Conservation (phyloP, 2,888 invertebrate genomes). For the Tenthredo amoena region DNA sequence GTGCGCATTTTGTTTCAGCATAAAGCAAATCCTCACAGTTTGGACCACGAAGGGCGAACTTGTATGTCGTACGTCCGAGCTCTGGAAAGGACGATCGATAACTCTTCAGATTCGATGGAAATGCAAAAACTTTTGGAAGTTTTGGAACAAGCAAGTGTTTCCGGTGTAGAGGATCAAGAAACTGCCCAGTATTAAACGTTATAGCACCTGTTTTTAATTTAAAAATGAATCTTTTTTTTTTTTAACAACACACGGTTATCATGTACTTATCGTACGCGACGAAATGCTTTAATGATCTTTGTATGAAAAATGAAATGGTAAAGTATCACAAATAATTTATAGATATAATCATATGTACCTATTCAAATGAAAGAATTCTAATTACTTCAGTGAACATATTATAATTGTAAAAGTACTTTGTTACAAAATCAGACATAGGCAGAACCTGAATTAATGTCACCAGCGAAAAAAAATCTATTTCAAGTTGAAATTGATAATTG, state of each 20-base stretch:
- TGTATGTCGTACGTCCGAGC: constrained; percentile 90
- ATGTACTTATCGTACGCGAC: constrained; percentile 62
- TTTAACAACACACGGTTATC: constrained; percentile 56
- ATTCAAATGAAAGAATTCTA: neutral
- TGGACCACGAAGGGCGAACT: constrained; percentile 92
- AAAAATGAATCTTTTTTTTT: neutral
- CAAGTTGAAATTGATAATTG: neutral
- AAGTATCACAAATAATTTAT: constrained; percentile 23
- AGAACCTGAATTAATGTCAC: neutral
- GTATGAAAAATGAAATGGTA: constrained; percentile 22
- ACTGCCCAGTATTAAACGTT: constrained; percentile 71
- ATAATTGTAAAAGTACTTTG: neutral
- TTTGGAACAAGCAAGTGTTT: constrained; percentile 73
- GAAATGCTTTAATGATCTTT: constrained; percentile 27
- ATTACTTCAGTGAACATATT: neutral
- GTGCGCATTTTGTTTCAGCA: constrained; percentile 83
- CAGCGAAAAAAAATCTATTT: neutral
- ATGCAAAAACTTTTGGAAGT: constrained; percentile 75
- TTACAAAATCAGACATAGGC: neutral
- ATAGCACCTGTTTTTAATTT: neutral
- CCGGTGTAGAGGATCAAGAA: constrained; percentile 72
- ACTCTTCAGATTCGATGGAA: constrained; percentile 73
- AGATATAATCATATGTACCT: constrained; percentile 11
- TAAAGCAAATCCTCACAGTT: constrained; percentile 94
- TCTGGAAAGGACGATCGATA: constrained; percentile 72